Base-by-base conservation (phyloP, 2,113 vertebrate genomes). In the Oophaga pumilio region DNA sequence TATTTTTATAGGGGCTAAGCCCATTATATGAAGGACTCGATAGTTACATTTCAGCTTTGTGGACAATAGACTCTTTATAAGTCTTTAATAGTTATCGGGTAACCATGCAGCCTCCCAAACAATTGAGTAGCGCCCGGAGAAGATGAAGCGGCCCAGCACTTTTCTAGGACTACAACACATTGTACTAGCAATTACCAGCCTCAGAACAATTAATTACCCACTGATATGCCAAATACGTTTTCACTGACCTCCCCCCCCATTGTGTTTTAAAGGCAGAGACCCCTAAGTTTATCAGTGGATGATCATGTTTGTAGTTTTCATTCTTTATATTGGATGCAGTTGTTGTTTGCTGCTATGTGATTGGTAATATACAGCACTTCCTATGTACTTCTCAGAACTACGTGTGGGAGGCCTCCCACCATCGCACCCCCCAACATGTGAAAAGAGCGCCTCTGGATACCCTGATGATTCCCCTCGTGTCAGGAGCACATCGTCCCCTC, bases 371-470 rank as follows among this genome's bases (percentile, higher is more conserved):
- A 69, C 24, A 69, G 7, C 24, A 6, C 69, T 49, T 85, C 2
- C 0, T 66, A 49, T 76, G 43, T 91, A 50, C 22, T 88, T 89
- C 59, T 52, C 87, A 97, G 97, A 95, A 96, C 0, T 91, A 97
- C 10, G 93, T 98, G 4, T 98, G 97, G 97, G 97, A 99, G 20
- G 96, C 96, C 85, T 66, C 18, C 73, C 95, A 95, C 90, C 95
- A 94, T 90, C 95, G 96, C 14, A 82, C 91, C 13, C 59, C 89
- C 0, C 89, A 93, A 84, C 94, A 93, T 84, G 93, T 94, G 18
- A 91, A 94, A 88, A 88, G 93, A 9, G 91, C 92, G 69, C 87
- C 92, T 28, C 79, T 94, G 0, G 95, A 97, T 79, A 28, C 92
- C 0, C 5, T 92, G 90, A 90, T 93, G 80, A 89, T 95, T 3